A percentile compares a stretch with the other conserved stretches of the same genome.
These are phyloP conservation scores for Calliopum simillimum DNA, from an alignment of 2,888 invertebrate genomes.

Conservation along the genomic window DNA sequence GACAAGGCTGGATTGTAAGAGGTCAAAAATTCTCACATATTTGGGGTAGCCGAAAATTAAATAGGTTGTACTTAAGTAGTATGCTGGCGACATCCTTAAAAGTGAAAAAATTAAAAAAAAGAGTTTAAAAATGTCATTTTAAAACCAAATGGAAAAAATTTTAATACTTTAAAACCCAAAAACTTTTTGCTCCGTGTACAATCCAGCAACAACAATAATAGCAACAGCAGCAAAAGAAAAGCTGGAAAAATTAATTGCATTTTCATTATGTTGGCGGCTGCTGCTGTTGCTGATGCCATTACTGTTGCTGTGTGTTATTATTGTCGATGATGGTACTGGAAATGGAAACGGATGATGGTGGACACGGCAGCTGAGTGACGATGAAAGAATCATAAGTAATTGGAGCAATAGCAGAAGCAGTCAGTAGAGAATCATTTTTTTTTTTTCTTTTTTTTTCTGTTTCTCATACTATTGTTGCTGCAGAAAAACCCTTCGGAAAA, in stretches of 20 bases:
- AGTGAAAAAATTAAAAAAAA: too few species aligned
- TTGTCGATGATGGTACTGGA: background rate
- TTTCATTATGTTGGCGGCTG: slow-evolving; percentile 64
- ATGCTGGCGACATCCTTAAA: too few species aligned
- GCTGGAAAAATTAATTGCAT: slow-evolving; percentile 67
- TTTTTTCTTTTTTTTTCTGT: background rate
- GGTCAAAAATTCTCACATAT: too few species aligned
- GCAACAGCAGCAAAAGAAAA: slow-evolving; percentile 51
- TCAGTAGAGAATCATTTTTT: background rate
- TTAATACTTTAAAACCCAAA: too few species aligned
- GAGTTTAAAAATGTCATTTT: too few species aligned
- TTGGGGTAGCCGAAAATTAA: too few species aligned
- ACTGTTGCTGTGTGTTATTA: background rate
- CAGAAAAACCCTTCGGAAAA: slow-evolving; percentile 31
- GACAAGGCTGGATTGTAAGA: too few species aligned
- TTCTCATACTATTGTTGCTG: slow-evolving; percentile 10
- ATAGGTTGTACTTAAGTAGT: too few species aligned
- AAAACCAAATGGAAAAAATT: too few species aligned
- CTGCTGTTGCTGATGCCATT: slow-evolving; percentile 15
- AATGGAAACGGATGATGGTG: background rate
- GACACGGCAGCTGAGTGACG: background rate
- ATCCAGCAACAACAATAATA: slow-evolving; percentile 16
- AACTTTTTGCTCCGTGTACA: too few species aligned
- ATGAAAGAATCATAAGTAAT: slow-evolving; percentile 23
- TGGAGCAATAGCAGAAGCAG: slow-evolving; percentile 23